Evolutionary conservation across 2,888 invertebrate genomes (phyloP).

Genomic region (Dione vanillae): DNA sequence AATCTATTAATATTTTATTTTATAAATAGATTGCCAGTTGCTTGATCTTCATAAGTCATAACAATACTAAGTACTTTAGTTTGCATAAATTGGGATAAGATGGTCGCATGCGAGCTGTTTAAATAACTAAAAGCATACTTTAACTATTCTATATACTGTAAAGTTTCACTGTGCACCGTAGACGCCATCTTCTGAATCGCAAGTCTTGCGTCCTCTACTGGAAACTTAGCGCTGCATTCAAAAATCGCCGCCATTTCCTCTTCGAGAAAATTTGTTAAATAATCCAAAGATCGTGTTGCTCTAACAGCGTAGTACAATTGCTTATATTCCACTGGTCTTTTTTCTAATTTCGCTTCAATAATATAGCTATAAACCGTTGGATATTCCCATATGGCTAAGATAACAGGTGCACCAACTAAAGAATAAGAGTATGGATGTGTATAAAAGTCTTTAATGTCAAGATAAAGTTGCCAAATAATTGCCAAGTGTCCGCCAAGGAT

Average conservation of each 20-base stretch:
- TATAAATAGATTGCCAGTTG: no score
- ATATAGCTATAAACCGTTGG: slow-evolving; percentile 71
- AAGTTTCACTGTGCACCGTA: slow-evolving; percentile 68
- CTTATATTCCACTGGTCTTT: slow-evolving; percentile 64
- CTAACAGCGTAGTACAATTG: slow-evolving; percentile 72
- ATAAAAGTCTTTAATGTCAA: slow-evolving; percentile 76
- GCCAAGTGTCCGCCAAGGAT: slow-evolving; percentile 73
- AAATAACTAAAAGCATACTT: neutral
- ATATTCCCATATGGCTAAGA: slow-evolving; percentile 74
- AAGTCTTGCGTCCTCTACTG: slow-evolving; percentile 67
- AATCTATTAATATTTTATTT: no score
- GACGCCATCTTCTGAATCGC: slow-evolving; percentile 75
- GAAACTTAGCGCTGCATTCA: slow-evolving; percentile 65
- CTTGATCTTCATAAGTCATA: no score
- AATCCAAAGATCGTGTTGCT: slow-evolving; percentile 71
- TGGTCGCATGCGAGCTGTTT: neutral
- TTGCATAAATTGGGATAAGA: neutral
- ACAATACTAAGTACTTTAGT: neutral
- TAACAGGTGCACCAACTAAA: slow-evolving; percentile 70
- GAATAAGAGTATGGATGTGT: slow-evolving; percentile 74
- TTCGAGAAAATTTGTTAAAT: slow-evolving; percentile 64
- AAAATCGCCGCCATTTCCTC: slow-evolving; percentile 68
- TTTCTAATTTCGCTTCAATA: slow-evolving; percentile 63
- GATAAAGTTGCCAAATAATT: slow-evolving; percentile 74
- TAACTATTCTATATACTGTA: slow-evolving; percentile 69